These are phyloP conservation scores for Stramonita haemastoma DNA, from an alignment of 2,888 invertebrate species.

Conservation along the genomic window DNA sequence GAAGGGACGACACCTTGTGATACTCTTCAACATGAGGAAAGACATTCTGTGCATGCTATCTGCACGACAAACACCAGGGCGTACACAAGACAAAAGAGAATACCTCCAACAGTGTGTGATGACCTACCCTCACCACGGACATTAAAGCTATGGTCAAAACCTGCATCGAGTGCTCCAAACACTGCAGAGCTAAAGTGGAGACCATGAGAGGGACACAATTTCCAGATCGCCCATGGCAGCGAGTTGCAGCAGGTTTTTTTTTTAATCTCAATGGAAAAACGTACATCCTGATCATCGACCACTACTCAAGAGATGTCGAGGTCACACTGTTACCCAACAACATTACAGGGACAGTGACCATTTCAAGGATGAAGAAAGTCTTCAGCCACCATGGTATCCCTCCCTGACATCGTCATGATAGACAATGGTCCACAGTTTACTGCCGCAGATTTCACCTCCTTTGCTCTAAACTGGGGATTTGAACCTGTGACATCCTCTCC, in stretches of 20 bases:
- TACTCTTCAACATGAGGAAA: background rate
- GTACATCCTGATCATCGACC: background rate
- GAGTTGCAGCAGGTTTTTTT: background rate
- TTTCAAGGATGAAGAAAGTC: background rate
- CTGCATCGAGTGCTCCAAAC: background rate
- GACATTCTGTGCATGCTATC: background rate
- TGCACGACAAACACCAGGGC: background rate
- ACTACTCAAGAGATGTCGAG: constrained; percentile 17
- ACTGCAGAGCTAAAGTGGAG: background rate
- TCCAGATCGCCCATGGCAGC: background rate
- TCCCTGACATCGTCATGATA: background rate
- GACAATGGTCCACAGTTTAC: constrained; percentile 12
- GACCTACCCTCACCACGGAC: background rate
- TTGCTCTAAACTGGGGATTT: background rate
- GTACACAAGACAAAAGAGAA: background rate
- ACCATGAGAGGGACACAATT: constrained; percentile 1
- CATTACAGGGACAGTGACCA: background rate
- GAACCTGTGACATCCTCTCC: constrained; percentile 4
- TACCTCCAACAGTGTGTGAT: background rate
- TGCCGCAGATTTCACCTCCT: no score
- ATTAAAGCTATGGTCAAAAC: background rate
- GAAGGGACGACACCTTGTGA: background rate
- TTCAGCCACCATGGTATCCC: constrained; percentile 16
- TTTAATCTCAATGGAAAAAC: background rate
- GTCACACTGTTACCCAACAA: background rate